These are phyloP conservation scores for Dryobates pubescens DNA, from an alignment of 2,797 vertebrate genomes.

Conservation along the genomic window DNA sequence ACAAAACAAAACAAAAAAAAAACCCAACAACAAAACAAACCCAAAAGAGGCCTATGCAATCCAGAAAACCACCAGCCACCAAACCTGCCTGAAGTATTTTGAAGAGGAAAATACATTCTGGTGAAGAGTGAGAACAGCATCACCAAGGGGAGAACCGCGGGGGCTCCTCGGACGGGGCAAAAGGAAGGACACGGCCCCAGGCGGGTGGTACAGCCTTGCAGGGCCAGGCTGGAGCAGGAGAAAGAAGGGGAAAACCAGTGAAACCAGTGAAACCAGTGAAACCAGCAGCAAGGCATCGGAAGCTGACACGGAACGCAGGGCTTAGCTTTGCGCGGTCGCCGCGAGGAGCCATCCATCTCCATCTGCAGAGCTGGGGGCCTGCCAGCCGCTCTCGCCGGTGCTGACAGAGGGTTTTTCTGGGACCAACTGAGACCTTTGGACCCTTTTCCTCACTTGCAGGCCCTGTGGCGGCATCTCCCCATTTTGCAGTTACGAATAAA, in stretches of 20 bases:
- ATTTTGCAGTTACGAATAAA: background rate
- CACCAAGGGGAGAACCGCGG: background rate
- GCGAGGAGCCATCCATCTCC: background rate
- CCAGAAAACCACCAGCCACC: slow-evolving; percentile 33
- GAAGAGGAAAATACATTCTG: slow-evolving; percentile 47
- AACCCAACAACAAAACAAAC: background rate
- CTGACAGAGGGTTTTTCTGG: background rate
- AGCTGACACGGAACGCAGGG: background rate
- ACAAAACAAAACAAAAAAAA: no score
- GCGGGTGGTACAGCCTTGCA: background rate
- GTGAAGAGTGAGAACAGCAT: slow-evolving; percentile 33
- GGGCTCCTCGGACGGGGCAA: background rate
- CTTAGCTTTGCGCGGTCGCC: slow-evolving; percentile 3
- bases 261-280: background rate
- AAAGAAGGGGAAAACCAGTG: background rate
- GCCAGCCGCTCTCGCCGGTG: background rate
- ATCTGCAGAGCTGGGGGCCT: background rate
- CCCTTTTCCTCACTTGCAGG: background rate
- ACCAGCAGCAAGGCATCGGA: background rate
- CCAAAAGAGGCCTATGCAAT: slow-evolving; percentile 25
- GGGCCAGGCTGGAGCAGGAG: background rate
- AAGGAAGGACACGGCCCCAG: background rate
- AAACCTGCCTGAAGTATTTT: slow-evolving; percentile 7
- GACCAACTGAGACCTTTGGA: background rate
- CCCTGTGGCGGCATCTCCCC: background rate